A percentile compares a stretch with the other conserved stretches of the same genome.
Evolutionary conservation across 2,113 vertebrate species (phyloP).

Genomic region (Coreoperca whiteheadi): DNA sequence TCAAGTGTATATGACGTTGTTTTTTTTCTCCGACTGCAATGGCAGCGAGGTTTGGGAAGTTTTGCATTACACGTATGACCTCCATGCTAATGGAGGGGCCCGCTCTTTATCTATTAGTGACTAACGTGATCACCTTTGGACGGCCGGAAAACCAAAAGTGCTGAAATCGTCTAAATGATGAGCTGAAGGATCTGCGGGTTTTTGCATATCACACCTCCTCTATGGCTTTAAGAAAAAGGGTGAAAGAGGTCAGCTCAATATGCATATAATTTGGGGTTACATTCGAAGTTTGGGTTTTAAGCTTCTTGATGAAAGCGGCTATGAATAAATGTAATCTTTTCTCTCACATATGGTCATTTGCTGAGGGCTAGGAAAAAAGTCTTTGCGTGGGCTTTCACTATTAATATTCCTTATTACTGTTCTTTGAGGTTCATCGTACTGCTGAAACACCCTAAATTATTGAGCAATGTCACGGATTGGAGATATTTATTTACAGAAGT

Average conservation of each 20-base stretch:
- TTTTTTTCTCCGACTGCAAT: conserved; percentile 46
- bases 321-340: conserved; percentile 84
- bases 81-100: conserved; percentile 66
- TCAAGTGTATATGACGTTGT: conserved; percentile 53
- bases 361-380: conserved; percentile 70
- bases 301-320: conserved; percentile 82
- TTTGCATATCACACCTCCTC: conserved; percentile 81
- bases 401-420: conserved; percentile 69
- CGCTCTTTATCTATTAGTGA: conserved; percentile 74
- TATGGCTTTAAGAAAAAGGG: conserved; percentile 80
- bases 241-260: conserved; percentile 81
- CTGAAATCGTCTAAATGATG: conserved; percentile 81
- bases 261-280: conserved; percentile 84
- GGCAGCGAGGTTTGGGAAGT: conserved; percentile 45
- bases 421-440: conserved; percentile 62
- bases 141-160: conserved; percentile 77
- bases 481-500: conserved; percentile 38
- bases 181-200: conserved; percentile 74
- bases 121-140: conserved; percentile 71
- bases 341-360: conserved; percentile 78
- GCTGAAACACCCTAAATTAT: conserved; percentile 47
- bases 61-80: conserved; percentile 60
- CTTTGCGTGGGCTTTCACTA: conserved; percentile 70
- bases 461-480: conserved; percentile 39
- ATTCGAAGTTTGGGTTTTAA: conserved; percentile 81